phyloP scores from a whole-genome alignment of 2,888 invertebrate genomes.

The Barypeithes pellucidus region DNA sequence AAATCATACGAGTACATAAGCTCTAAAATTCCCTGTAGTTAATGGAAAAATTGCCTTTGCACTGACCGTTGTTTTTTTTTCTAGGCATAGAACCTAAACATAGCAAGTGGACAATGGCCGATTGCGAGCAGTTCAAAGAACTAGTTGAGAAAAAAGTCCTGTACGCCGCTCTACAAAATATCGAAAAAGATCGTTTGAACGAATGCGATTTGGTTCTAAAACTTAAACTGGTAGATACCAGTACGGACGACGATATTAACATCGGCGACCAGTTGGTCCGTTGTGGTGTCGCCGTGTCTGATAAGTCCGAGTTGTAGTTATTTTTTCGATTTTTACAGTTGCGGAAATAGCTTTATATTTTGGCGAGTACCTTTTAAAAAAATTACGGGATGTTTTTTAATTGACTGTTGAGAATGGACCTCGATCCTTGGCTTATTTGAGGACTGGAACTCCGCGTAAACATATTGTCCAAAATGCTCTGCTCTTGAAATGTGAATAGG shows the following conservation, averaged over 20 bases:
- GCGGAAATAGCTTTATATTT: constrained; percentile 10
- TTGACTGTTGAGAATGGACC: too few relatives aligned
- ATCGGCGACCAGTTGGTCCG: constrained; percentile 78
- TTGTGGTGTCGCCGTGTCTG: constrained; percentile 71
- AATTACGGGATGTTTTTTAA: too few relatives aligned
- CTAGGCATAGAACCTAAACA: constrained; percentile 73
- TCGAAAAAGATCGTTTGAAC: constrained; percentile 76
- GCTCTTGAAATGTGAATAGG: too few relatives aligned
- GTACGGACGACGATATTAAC: constrained; percentile 78
- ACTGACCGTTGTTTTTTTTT: constrained; percentile 45
- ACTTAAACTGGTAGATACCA: constrained; percentile 82
- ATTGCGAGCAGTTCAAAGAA: constrained; percentile 82
- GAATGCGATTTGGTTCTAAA: constrained; percentile 77
- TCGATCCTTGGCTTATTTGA: too few relatives aligned
- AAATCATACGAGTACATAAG: too few relatives aligned
- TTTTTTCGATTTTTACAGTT: constrained; percentile 5
- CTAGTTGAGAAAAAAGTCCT: constrained; percentile 81
- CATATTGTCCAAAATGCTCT: too few relatives aligned
- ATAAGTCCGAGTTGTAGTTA: background rate
- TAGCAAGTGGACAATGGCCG: constrained; percentile 81
- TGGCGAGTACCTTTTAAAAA: too few relatives aligned
- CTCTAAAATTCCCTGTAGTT: too few relatives aligned
- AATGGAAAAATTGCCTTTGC: too few relatives aligned
- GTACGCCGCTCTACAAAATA: constrained; percentile 78
- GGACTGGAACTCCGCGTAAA: too few relatives aligned